phyloP scores from a whole-genome alignment of 92 coral and sea anemone species.

The Palythoa heliodiscus region DNA sequence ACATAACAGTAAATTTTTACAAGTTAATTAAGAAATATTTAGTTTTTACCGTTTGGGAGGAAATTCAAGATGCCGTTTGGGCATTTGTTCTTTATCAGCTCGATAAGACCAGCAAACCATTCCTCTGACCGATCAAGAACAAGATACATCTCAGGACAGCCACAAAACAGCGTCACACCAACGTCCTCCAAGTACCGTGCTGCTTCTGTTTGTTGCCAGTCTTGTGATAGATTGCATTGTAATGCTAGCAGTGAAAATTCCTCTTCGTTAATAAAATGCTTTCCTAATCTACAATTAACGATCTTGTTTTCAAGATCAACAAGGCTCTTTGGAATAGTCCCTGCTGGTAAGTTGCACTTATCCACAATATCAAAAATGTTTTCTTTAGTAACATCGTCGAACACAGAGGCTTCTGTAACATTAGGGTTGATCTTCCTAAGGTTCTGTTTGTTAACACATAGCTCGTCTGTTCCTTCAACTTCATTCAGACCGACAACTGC shows the following conservation, averaged over 20 bases:
- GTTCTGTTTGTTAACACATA: neutral
- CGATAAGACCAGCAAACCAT: conserved; percentile 5
- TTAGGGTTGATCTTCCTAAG: conserved; percentile 22
- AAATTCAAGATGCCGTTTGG: conserved; percentile 1
- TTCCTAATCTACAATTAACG: neutral
- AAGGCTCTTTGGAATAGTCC: neutral
- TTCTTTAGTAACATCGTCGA: neutral
- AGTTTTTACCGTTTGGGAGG: neutral
- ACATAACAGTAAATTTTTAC: no score
- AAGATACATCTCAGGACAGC: neutral
- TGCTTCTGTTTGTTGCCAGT: conserved; percentile 20
- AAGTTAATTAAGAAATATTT: no score
- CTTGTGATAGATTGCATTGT: neutral
- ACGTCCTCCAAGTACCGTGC: neutral
- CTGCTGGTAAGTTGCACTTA: neutral
- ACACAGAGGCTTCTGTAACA: neutral
- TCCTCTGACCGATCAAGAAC: conserved; percentile 11
- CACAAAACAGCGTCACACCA: conserved; percentile 11
- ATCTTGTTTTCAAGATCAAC: neutral
- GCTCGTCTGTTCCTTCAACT: neutral
- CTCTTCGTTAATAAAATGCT: neutral
- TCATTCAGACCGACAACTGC: conserved; percentile 4
- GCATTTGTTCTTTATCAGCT: conserved; percentile 15
- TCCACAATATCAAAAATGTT: neutral
- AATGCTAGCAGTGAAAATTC: neutral